Conservation (phyloP, 1,140 invertebrate species). For the Whitmania pigra region DNA sequence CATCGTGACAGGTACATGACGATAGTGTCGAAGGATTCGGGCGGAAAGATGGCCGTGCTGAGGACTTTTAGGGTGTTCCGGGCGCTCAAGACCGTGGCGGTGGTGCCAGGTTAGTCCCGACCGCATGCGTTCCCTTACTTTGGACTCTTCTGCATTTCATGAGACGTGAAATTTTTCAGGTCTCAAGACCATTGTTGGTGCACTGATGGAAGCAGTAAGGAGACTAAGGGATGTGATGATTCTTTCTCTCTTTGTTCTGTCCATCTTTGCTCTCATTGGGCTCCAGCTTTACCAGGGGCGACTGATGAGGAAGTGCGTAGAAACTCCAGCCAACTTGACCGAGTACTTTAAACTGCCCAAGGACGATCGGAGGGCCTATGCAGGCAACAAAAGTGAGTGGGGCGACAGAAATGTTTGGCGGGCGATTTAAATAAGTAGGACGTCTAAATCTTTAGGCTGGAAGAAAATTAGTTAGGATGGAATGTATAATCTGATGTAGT, state of each 20-base stretch:
- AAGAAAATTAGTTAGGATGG: too few relatives aligned
- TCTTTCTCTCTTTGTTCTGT: slow-evolving; percentile 93
- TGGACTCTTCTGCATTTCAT: too few relatives aligned
- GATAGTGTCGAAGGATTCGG: slow-evolving; percentile 40
- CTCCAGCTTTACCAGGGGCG: slow-evolving; percentile 89
- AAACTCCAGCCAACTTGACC: not conserved
- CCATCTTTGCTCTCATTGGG: slow-evolving; percentile 93
- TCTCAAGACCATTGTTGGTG: slow-evolving; percentile 97
- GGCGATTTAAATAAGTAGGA: too few relatives aligned
- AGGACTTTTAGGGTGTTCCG: slow-evolving; percentile 83
- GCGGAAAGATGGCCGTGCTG: slow-evolving; percentile 82
- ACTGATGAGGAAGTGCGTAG: slow-evolving; percentile 13
- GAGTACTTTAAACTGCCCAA: not conserved
- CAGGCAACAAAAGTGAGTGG: not conserved
- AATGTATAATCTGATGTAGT: too few relatives aligned
- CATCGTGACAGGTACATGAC: slow-evolving; percentile 77
- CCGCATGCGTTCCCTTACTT: not conserved
- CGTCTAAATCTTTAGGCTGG: too few relatives aligned
- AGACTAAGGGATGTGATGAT: slow-evolving; percentile 98
- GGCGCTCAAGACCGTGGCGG: slow-evolving; percentile 90
- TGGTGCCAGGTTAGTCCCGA: slow-evolving; percentile 70
- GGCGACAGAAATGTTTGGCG: too few relatives aligned
- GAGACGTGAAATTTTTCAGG: slow-evolving; percentile 52
- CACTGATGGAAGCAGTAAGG: slow-evolving; percentile 97
- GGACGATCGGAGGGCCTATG: not conserved